Base-by-base conservation (phyloP, 2,797 vertebrate genomes). In the Manis pentadactyla region DNA sequence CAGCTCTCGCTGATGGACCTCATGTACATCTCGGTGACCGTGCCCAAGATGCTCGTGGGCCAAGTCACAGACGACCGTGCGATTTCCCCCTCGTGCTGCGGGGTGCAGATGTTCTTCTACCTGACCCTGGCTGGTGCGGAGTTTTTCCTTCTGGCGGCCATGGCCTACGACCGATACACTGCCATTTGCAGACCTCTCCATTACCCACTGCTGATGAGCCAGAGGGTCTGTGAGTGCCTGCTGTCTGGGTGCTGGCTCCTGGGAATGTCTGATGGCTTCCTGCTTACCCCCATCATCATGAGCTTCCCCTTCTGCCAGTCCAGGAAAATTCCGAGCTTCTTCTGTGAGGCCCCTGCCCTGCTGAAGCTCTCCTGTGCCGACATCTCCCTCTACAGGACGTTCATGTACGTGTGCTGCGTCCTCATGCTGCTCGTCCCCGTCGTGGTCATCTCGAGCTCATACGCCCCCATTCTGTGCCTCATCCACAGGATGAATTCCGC, bases 1-100 rank as follows among this genome's bases (percentile, higher is more conserved):
- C n/a, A n/a, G n/a, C n/a, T 94, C 34, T 92, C 96, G 12, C 31
- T 92, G 18, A 64, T 97, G 49, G 95, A 97, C 19, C 37, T 96
- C 31, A 53, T 63, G 53, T 83, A 87, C 49, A 87, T 96, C 3
- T 69, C 69, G 1, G 69, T 78, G 19, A 94, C 61, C 3, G 92
- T 87, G 11, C 92, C 92, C 75, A 83, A 94, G 83, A 94, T 83
- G 88, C 87, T 91, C 0, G 0, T 87, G 59, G 37, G 21, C 69
- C 94, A 92, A 1, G 31, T 49, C 18, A 74, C 51, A 2, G 68
- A 77, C n/a, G 53, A 77, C 11, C 69, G 82, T 2, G 37, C 31
- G 3, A 77, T 95, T 7, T 88, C 84, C 2, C 31, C 18, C 4
- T 19, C 6, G 6, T 84, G 17, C 8, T 95, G 84, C 69, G 90